phyloP scores from a whole-genome alignment of 37 sponge, comb jelly and placozoan species.

The Aphrocallistes beatrix region DNA sequence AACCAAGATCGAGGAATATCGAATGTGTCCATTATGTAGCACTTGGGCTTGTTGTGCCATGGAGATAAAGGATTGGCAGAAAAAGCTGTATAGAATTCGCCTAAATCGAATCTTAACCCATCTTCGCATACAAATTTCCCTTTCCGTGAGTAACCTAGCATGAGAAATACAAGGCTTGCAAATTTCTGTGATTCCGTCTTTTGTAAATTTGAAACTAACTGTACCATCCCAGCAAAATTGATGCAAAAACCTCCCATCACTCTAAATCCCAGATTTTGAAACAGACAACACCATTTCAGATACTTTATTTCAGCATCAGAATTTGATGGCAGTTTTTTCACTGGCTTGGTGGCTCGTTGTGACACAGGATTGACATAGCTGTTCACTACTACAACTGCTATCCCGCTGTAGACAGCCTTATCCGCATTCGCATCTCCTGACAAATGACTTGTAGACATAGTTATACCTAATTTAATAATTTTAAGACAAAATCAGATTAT shows the following conservation, averaged over 20 bases:
- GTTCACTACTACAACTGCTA: background rate
- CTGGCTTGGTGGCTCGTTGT: background rate
- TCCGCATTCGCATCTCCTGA: background rate
- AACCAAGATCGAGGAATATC: slow-evolving; percentile 8
- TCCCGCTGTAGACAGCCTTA: background rate
- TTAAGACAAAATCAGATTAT: too few species aligned
- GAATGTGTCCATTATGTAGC: background rate
- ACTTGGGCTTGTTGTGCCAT: background rate
- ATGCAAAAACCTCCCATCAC: background rate
- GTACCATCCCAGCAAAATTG: background rate
- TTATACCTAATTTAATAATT: too few species aligned
- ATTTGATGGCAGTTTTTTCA: background rate
- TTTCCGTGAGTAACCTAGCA: background rate
- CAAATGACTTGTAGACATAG: background rate
- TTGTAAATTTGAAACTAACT: background rate
- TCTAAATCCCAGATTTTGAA: background rate
- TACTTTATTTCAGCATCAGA: slow-evolving; percentile 1
- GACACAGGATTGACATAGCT: background rate
- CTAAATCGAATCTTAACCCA: background rate
- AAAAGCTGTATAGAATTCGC: background rate
- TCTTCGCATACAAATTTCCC: slow-evolving; percentile 4
- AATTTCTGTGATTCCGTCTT: background rate
- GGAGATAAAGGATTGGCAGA: background rate
- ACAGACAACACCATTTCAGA: background rate
- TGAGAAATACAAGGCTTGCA: background rate